Evolutionary conservation across 2,797 vertebrate genomes (phyloP).

Genomic region (Gallinago stenura): DNA sequence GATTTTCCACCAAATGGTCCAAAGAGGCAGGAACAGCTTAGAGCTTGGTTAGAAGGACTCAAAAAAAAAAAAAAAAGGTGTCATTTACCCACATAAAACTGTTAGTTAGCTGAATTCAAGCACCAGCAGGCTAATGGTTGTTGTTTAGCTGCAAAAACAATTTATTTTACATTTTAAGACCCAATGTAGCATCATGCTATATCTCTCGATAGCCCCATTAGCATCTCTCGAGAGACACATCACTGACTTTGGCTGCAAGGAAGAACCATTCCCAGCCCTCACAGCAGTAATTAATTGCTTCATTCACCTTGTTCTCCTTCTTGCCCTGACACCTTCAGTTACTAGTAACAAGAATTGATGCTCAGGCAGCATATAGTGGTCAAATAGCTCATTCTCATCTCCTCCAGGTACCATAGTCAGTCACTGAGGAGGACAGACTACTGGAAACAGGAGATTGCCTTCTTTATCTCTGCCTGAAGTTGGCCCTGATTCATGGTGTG

Average conservation of each 20-base stretch:
- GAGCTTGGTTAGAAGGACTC: background rate
- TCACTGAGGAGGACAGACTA: background rate
- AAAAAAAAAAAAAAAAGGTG: background rate
- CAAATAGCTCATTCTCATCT: background rate
- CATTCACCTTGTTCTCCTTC: background rate
- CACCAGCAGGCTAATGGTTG: background rate
- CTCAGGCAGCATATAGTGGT: background rate
- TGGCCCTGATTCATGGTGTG: background rate
- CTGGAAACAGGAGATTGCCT: background rate
- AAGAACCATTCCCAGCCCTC: background rate
- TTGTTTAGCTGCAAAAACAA: background rate
- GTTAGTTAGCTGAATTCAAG: background rate
- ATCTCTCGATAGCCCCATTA: background rate
- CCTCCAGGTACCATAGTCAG: background rate
- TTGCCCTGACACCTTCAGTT: background rate
- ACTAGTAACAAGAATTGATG: background rate
- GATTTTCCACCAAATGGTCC: background rate
- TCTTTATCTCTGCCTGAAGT: background rate
- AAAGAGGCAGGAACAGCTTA: background rate
- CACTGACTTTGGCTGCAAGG: background rate
- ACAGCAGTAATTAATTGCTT: background rate
- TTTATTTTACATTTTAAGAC: background rate
- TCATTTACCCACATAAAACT: background rate
- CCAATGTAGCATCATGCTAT: background rate
- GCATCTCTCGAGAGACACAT: background rate